Conservation (phyloP, 2,888 invertebrate genomes). For the Leucoptera coffeella region DNA sequence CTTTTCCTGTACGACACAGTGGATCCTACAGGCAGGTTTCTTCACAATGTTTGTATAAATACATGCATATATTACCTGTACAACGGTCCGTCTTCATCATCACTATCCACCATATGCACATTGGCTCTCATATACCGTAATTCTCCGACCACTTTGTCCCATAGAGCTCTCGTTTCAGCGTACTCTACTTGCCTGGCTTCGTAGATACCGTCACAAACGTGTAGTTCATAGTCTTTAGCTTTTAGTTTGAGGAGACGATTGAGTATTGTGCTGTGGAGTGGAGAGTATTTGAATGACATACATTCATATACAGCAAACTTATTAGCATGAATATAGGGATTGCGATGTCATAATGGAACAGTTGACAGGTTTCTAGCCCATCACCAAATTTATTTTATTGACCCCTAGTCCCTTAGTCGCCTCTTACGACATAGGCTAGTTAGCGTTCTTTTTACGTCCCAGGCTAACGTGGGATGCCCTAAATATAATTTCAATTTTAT, state of each 20-base stretch:
- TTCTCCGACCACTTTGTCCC: slow-evolving; percentile 15
- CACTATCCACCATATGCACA: slow-evolving; percentile 7
- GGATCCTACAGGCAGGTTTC: too few relatives aligned
- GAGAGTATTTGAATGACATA: slow-evolving; percentile 3
- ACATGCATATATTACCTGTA: slow-evolving; percentile 13
- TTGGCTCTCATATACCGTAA: slow-evolving; percentile 9
- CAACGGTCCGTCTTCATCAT: slow-evolving; percentile 11
- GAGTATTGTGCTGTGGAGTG: slow-evolving; percentile 19
- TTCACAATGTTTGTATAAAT: too few relatives aligned
- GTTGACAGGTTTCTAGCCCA: background rate
- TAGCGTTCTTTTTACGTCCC: background rate
- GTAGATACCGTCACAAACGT: slow-evolving; percentile 11
- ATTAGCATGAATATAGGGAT: too few relatives aligned
- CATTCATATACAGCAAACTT: background rate
- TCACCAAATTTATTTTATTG: background rate
- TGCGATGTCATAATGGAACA: too few relatives aligned
- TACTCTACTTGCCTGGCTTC: slow-evolving; percentile 14
- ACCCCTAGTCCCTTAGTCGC: too few relatives aligned
- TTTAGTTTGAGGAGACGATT: slow-evolving; percentile 13
- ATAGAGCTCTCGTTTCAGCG: slow-evolving; percentile 11
- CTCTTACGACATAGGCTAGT: background rate
- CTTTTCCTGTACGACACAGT: too few relatives aligned
- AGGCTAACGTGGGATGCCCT: too few relatives aligned
- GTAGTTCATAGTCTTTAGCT: slow-evolving; percentile 13
- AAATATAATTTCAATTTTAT: too few relatives aligned